Evolutionary conservation across 2,888 invertebrate genomes (phyloP), one percentile per base, ranked within the genome.

Genomic region (Diarsia mendica): DNA sequence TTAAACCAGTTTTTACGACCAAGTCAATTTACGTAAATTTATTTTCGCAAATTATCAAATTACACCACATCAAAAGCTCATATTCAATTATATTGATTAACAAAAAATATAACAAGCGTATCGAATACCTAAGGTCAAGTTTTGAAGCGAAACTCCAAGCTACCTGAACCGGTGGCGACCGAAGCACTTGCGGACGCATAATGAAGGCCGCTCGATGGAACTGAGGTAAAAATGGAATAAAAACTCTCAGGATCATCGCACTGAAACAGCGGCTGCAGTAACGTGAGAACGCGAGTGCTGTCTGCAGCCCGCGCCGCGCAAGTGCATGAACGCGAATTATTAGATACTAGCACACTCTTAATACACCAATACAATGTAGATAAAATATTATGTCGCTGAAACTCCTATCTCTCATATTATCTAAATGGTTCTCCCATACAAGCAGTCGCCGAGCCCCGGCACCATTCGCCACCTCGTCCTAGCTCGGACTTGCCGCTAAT

Each of bases 41-140:
- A 90, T 92, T 92, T 92, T 92, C 88, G 94, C 94, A 92, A 93
- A 94, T 94, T 94, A 95, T 95, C 94, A 93, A 94, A 94, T 95
- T 94, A 94, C 94, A 94, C 91, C 91, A 92, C 93, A 94, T 94
- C 93, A 94, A 93, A 94, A 94, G 90, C 93, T 94, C 93, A 93
- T 94, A 93, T 92, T 91, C 91, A 91, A 91, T 91, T 90, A 91
- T 91, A 92, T 93, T 92, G 92, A 93, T 93, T 92, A 92, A 93
- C 93, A 93, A 93, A 93, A 94, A 94, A 94, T 91, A 88, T 91
- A 94, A 94, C 92, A 90, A 93, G 93, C 94, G 92, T 94, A 94
- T 94, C 94, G 92, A 93, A 95, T 95, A 94, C 95, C 95, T 95
- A 95, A 95, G 95, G 95, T 95, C 94, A 95, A 93, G 92, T 92